Evolutionary conservation across 2,113 vertebrate species (phyloP), one percentile per base, ranked within the genome.

Genomic region (Macquaria australasica): DNA sequence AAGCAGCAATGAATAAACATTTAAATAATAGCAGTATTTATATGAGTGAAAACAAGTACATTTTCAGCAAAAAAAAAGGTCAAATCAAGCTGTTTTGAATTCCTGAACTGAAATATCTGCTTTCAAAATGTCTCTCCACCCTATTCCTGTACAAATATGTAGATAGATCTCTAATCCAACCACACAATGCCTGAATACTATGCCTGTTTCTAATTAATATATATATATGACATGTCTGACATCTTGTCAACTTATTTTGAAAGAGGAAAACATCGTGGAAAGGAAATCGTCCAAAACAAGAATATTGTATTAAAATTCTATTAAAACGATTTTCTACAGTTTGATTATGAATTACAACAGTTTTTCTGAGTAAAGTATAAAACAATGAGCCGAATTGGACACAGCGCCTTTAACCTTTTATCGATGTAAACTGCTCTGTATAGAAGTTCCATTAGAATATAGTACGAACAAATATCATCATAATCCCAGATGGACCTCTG

Each of bases 401-500:
- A 16, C 23, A 45, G 23, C 8, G 8, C 18, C 60, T 18, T 43
- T 25, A 0, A 51, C 5, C 45, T 60, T 50, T 5, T 6, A 58
- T 64, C 58, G 23, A 6, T 5, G 8, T 15, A 20, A 62, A 16
- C 10, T 31, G 50, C 1, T 68, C 10, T 6, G 4, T 20, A n/a
- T 4, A 56, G 4, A 28, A 45, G 3, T 20, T 6, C 1, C 18
- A 51, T 59, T 39, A 5, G 20, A 53, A 60, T 56, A 5, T 41
- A 11, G 23, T 43, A 56, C 18, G 15, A 10, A 15, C 2, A 16
- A 8, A 56, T 64, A 81, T 59, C 6, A 23, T 1, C 41, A n/a
- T 56, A 77, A 82, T 37, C 56, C 55, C 34, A 31, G 28, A 51
- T 37, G 60, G n/a, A 31, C 1, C 59, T 51, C 45, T 43, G 75